These are phyloP conservation scores for Actenoides hombroni DNA, from an alignment of 2,113 vertebrate genomes.

Conservation along the genomic window DNA sequence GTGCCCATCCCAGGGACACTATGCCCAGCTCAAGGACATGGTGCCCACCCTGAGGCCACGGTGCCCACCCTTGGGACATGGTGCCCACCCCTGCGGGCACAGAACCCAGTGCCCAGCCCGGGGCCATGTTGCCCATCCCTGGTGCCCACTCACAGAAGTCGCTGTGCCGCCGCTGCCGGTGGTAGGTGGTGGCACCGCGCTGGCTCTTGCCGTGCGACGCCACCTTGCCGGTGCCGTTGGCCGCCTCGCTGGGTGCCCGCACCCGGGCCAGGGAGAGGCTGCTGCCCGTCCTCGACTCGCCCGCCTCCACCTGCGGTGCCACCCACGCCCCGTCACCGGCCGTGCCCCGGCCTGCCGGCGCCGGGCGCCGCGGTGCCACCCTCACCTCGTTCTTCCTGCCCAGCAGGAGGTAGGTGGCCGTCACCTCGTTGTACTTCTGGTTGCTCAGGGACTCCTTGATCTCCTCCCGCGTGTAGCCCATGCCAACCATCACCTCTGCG, in stretches of 20 bases:
- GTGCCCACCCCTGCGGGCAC: no score
- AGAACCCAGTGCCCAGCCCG: not conserved
- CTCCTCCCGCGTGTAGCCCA: slow-evolving; percentile 91
- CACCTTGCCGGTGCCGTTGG: slow-evolving; percentile 86
- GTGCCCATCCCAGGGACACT: no score
- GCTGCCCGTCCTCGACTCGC: slow-evolving; percentile 79
- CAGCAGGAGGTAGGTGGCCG: slow-evolving; percentile 93
- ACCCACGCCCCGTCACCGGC: no score
- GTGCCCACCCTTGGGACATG: not conserved
- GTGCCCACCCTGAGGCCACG: not conserved
- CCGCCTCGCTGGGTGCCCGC: slow-evolving; percentile 84
- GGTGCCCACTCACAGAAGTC: slow-evolving; percentile 85
- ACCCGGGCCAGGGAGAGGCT: slow-evolving; percentile 88
- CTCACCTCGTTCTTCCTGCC: slow-evolving; percentile 85
- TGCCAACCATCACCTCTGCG: slow-evolving; percentile 91
- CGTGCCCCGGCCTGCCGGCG: no score
- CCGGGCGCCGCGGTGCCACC: not conserved
- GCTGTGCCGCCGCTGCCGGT: slow-evolving; percentile 91
- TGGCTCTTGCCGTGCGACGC: slow-evolving; percentile 87
- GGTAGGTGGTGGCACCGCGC: slow-evolving; percentile 86
- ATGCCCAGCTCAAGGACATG: not conserved
- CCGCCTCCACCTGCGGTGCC: slow-evolving; percentile 69
- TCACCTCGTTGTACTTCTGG: slow-evolving; percentile 93
- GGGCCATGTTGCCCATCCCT: not conserved
- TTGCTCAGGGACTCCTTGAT: slow-evolving; percentile 85